Evolutionary conservation across 2,113 vertebrate genomes (phyloP).

Genomic region (Nothobranchius furzeri): DNA sequence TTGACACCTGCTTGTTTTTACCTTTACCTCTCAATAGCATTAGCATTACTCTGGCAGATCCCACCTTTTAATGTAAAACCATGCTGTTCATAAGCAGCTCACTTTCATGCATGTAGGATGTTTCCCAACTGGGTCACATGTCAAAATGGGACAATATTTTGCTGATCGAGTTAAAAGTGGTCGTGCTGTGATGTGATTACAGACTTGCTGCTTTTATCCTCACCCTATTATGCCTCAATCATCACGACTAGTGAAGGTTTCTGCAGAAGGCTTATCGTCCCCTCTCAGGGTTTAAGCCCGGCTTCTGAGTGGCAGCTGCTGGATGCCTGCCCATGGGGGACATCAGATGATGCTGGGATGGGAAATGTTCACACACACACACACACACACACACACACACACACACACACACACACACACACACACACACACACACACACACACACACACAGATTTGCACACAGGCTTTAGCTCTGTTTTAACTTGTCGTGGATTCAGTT

Average conservation of each 20-base stretch:
- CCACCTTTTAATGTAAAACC: background rate
- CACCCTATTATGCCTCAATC: constrained; percentile 40
- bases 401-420: constrained; percentile 9
- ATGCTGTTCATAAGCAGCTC: constrained; percentile 5
- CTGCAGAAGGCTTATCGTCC: constrained; percentile 40
- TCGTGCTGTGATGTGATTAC: background rate
- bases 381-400: constrained; percentile 7
- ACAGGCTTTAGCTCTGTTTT: constrained; percentile 71
- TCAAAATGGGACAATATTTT: background rate
- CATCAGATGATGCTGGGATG: constrained; percentile 30
- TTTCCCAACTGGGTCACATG: background rate
- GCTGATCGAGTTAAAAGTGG: constrained; percentile 1
- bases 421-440: too few relatives aligned
- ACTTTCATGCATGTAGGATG: background rate
- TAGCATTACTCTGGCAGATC: background rate
- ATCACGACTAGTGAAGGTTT: constrained; percentile 53
- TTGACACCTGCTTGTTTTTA: background rate
- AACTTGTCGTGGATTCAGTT: constrained; percentile 71
- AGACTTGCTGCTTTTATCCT: background rate
- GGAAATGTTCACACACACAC: constrained; percentile 28
- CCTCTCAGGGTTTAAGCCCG: constrained; percentile 41
- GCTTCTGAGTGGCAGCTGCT: constrained; percentile 58
- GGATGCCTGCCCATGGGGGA: constrained; percentile 61
- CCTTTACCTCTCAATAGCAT: constrained; percentile 4
- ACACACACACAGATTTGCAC: constrained; percentile 49